These are phyloP conservation scores for Euzophera pinguis DNA, from an alignment of 2,888 invertebrate genomes.

Conservation along the genomic window DNA sequence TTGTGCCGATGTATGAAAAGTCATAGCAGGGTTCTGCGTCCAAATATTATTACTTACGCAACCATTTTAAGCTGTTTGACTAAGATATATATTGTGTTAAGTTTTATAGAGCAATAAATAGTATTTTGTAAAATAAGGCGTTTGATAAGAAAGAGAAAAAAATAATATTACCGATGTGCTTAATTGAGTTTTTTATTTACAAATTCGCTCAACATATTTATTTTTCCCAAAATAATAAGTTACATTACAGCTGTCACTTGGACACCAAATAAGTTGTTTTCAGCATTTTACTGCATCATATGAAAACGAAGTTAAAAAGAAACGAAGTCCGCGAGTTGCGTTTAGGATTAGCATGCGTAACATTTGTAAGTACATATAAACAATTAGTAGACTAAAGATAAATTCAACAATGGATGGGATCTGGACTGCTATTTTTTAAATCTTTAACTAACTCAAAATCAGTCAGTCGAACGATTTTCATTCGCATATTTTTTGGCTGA, in stretches of 20 bases:
- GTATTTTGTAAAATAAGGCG: constrained; percentile 35
- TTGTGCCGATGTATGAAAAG: constrained; percentile 8
- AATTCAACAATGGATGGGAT: too few species aligned
- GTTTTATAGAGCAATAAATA: constrained; percentile 51
- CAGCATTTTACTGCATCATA: too few species aligned
- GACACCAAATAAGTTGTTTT: not conserved
- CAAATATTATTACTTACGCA: not conserved
- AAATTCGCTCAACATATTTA: too few species aligned
- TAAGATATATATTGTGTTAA: constrained; percentile 32
- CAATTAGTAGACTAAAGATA: too few species aligned
- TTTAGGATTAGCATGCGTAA: too few species aligned
- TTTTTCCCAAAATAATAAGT: not conserved
- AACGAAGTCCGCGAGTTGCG: too few species aligned
- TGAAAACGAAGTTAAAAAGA: too few species aligned
- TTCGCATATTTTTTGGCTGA: too few species aligned
- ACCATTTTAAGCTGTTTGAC: constrained; percentile 8
- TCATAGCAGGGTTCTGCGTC: not conserved
- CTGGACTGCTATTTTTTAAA: too few species aligned
- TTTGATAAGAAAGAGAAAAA: constrained; percentile 31
- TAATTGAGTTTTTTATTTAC: constrained; percentile 49
- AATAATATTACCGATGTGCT: constrained; percentile 60
- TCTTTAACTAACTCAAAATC: too few species aligned
- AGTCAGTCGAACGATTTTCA: too few species aligned
- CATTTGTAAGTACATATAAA: too few species aligned
- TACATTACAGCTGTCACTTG: not conserved